Evolutionary conservation across 2,113 vertebrate species (phyloP).

Genomic region (Corvus cornix): DNA sequence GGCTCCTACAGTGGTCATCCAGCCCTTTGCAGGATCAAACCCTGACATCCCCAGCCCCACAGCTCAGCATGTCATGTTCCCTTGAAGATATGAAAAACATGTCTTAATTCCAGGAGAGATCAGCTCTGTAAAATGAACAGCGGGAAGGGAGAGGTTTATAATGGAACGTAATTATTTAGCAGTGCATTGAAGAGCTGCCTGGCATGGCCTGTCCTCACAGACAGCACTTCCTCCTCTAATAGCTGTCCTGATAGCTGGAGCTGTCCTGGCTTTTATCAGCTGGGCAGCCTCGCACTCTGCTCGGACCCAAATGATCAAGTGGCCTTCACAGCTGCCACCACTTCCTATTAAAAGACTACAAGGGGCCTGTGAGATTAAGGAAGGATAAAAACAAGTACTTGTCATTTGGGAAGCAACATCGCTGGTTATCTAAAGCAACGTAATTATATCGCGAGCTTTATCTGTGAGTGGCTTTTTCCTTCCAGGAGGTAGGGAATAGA

Average conservation of each 20-base stretch:
- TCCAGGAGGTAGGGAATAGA: slow-evolving; percentile 72
- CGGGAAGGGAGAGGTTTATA: background rate
- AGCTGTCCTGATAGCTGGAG: slow-evolving; percentile 34
- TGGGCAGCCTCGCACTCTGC: slow-evolving; percentile 47
- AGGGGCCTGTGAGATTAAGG: slow-evolving; percentile 45
- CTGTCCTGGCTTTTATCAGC: slow-evolving; percentile 60
- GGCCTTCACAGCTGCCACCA: slow-evolving; percentile 64
- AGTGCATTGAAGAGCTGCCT: slow-evolving; percentile 7
- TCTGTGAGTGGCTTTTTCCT: slow-evolving; percentile 77
- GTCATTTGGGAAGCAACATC: slow-evolving; percentile 70
- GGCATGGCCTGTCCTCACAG: slow-evolving; percentile 11
- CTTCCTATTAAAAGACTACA: slow-evolving; percentile 68
- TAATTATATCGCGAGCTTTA: slow-evolving; percentile 73
- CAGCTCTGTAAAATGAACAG: background rate
- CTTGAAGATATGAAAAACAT: background rate
- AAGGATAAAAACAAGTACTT: slow-evolving; percentile 72
- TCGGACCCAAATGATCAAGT: slow-evolving; percentile 65
- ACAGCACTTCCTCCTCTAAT: slow-evolving; percentile 20
- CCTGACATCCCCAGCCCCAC: background rate
- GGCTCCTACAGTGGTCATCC: accelerated
- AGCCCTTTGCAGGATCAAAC: background rate
- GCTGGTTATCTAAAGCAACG: slow-evolving; percentile 71
- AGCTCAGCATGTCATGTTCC: background rate
- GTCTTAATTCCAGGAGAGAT: background rate
- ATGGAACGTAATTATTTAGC: background rate